Conservation (phyloP, 2,113 vertebrate species). For the Hylia prasina region DNA sequence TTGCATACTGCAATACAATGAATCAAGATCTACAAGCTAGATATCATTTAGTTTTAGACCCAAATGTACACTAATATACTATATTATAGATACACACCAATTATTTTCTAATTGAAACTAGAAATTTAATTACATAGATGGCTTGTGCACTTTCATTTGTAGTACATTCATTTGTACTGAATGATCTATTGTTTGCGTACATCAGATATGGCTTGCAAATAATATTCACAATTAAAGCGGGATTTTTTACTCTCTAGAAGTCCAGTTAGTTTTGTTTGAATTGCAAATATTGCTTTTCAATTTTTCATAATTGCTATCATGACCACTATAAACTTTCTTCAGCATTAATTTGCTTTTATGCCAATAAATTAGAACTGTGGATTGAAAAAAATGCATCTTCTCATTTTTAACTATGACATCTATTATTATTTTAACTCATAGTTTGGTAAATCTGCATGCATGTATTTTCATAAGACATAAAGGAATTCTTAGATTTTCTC, state of each 20-base stretch:
- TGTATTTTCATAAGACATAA: neutral
- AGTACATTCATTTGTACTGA: neutral
- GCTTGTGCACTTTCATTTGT: neutral
- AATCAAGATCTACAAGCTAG: neutral
- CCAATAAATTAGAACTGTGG: neutral
- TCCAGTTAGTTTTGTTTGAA: neutral
- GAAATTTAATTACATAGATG: neutral
- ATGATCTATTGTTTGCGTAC: neutral
- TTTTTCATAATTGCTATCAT: neutral
- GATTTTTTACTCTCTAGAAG: neutral
- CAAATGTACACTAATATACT: neutral
- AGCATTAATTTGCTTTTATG: neutral
- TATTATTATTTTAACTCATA: neutral
- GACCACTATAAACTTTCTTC: neutral
- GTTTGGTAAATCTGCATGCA: neutral
- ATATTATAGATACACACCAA: neutral
- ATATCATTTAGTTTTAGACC: neutral
- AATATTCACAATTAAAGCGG: neutral
- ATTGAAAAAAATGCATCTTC: neutral
- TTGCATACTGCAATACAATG: neutral
- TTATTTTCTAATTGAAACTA: neutral
- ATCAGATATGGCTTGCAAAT: neutral
- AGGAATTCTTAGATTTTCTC: neutral
- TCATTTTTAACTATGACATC: neutral
- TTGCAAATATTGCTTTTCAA: neutral